phyloP scores from a whole-genome alignment of 1,140 invertebrate genomes.

The Cyrtorhinus lividipennis region DNA sequence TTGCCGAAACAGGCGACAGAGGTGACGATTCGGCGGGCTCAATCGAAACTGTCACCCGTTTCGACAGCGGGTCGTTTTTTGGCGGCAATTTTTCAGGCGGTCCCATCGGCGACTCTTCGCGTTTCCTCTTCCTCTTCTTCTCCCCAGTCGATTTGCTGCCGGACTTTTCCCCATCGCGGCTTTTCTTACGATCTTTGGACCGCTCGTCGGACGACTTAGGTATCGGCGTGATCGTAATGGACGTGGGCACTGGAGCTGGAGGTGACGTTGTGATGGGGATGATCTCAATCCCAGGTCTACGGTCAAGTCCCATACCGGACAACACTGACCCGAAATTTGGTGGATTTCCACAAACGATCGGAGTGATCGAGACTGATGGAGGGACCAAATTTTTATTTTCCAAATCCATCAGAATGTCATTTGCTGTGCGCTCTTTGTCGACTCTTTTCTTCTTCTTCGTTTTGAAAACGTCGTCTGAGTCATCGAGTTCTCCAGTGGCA shows the following conservation, averaged over 20 bases:
- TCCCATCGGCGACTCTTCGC: constrained; percentile 64
- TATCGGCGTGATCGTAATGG: constrained; percentile 68
- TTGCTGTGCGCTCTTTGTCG: constrained; percentile 35
- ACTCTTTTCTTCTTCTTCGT: constrained; percentile 29
- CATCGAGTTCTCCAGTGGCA: constrained; percentile 36
- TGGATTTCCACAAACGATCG: constrained; percentile 38
- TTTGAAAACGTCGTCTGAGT: constrained; percentile 43
- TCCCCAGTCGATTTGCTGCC: constrained; percentile 44
- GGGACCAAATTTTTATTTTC: constrained; percentile 37
- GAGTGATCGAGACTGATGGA: constrained; percentile 64
- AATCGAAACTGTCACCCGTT: constrained; percentile 55
- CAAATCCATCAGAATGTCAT: constrained; percentile 28
- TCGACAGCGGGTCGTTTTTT: constrained; percentile 53
- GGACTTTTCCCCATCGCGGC: constrained; percentile 16
- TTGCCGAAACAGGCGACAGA: constrained; percentile 41
- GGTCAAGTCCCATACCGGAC: constrained; percentile 43
- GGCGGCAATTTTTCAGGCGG: constrained; percentile 63
- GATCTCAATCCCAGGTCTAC: constrained; percentile 62
- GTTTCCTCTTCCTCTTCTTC: constrained; percentile 61
- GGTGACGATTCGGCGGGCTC: constrained; percentile 51
- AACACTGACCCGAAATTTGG: constrained; percentile 45
- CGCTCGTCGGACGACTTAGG: constrained; percentile 45
- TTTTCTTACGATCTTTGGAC: constrained; percentile 44
- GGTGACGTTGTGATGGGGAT: constrained; percentile 50
- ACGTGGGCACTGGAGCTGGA: constrained; percentile 48